Percentiles rank a stretch among this genome's conserved stretches.
Conservation (phyloP, 2,113 vertebrate genomes). For the Stomatorhinus ivindoensis region DNA sequence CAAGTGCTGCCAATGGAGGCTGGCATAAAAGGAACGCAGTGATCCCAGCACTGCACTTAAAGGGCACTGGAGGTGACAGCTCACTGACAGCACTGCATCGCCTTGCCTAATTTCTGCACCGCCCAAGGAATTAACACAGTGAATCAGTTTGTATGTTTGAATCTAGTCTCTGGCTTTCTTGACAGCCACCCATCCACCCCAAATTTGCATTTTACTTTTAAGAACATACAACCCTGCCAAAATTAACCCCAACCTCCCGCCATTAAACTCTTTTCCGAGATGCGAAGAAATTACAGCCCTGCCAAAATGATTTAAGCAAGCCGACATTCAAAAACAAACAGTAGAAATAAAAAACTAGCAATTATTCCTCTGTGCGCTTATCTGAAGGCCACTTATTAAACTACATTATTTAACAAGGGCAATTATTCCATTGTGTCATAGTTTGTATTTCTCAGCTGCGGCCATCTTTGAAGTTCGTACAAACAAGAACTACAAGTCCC, state of each 20-base stretch:
- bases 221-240: not conserved
- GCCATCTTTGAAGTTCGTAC: not conserved
- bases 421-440: not conserved
- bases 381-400: not conserved
- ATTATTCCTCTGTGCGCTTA: not conserved
- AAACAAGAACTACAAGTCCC: not conserved
- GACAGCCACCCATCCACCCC: not conserved
- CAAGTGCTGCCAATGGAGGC: not conserved
- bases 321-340: not conserved
- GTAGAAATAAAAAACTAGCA: not conserved
- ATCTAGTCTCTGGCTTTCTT: not conserved
- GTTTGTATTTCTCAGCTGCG: not conserved
- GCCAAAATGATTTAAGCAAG: not conserved
- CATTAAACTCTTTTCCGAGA: not conserved
- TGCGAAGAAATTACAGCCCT: not conserved
- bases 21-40: not conserved
- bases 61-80: not conserved
- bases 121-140: not conserved
- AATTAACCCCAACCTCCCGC: not conserved
- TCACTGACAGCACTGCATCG: not conserved
- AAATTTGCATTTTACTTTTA: conserved; percentile 10
- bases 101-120: not conserved
- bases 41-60: not conserved
- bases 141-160: not conserved
- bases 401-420: not conserved